phyloP scores from a whole-genome alignment of 2,797 vertebrate species.

The Botia kubotai region DNA sequence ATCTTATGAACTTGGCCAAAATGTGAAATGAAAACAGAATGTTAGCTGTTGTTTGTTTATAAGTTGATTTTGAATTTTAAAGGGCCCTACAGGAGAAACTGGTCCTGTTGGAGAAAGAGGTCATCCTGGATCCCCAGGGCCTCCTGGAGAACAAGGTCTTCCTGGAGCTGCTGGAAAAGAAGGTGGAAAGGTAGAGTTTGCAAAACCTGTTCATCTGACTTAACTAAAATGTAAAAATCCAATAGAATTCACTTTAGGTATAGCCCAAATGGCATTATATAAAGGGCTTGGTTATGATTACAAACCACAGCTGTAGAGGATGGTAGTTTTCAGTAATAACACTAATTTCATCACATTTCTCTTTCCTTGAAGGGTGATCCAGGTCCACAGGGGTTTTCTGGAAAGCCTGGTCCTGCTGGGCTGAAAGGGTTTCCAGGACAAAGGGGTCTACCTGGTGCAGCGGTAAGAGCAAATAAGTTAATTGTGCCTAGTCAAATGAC shows the following conservation, averaged over 20 bases:
- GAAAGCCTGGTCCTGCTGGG: conserved; percentile 92
- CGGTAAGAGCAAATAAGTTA: conserved; percentile 76
- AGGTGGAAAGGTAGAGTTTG: conserved; percentile 90
- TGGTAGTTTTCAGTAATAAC: neutral
- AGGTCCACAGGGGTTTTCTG: conserved; percentile 86
- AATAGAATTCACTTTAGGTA: neutral
- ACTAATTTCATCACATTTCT: neutral
- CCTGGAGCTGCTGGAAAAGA: conserved; percentile 97
- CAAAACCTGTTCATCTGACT: neutral
- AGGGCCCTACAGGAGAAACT: conserved; percentile 97
- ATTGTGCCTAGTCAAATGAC: conserved; percentile 54
- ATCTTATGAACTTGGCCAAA: neutral
- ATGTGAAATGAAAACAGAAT: neutral
- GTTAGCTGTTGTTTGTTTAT: neutral
- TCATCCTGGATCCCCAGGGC: conserved; percentile 94
- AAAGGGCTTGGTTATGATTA: neutral
- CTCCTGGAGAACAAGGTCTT: conserved; percentile 96
- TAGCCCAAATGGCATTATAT: neutral
- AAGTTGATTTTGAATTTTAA: conserved; percentile 19
- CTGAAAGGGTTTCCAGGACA: conserved; percentile 93
- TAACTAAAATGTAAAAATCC: neutral
- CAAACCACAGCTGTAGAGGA: neutral
- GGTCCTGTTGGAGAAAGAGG: conserved; percentile 95
- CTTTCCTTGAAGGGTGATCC: conserved; percentile 87
- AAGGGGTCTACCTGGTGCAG: conserved; percentile 92